A percentile compares a stretch with the other conserved stretches of the same genome.
Conservation (phyloP, 1,140 invertebrate genomes). For the Eriosoma lanigerum region DNA sequence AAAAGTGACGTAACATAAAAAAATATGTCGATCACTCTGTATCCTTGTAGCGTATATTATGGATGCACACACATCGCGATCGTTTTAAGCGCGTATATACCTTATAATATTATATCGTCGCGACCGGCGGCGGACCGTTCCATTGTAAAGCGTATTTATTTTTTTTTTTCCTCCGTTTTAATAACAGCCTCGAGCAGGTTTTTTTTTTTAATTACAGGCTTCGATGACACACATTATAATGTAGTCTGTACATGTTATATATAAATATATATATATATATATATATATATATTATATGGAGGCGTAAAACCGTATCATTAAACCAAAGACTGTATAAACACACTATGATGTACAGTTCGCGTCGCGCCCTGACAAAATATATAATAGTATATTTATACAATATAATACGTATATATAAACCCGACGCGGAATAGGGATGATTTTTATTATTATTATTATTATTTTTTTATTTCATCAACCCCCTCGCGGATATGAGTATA, state of each 20-base stretch:
- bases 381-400: not conserved
- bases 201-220: constrained; percentile 42
- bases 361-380: constrained; percentile 17
- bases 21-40: no score
- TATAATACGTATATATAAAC: constrained; percentile 10
- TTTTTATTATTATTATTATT: constrained; percentile 46
- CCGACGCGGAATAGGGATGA: constrained; percentile 1
- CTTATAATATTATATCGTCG: not conserved
- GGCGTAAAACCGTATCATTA: constrained; percentile 47
- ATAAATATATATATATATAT: not conserved
- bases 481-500: not conserved
- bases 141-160: constrained; percentile 9
- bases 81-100: not conserved
- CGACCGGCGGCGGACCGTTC: not conserved
- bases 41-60: no score
- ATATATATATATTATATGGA: not conserved
- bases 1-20: no score
- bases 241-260: constrained; percentile 6
- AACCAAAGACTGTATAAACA: constrained; percentile 23
- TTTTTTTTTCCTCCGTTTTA: not conserved
- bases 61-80: not conserved
- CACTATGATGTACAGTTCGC: not conserved
- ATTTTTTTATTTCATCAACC: not conserved
- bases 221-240: no score
- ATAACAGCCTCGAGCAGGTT: constrained; percentile 15